Percentiles rank a stretch among this genome's conserved stretches.
These are phyloP conservation scores for Merluccius polli DNA, from an alignment of 2,797 vertebrate genomes.

Conservation along the genomic window DNA sequence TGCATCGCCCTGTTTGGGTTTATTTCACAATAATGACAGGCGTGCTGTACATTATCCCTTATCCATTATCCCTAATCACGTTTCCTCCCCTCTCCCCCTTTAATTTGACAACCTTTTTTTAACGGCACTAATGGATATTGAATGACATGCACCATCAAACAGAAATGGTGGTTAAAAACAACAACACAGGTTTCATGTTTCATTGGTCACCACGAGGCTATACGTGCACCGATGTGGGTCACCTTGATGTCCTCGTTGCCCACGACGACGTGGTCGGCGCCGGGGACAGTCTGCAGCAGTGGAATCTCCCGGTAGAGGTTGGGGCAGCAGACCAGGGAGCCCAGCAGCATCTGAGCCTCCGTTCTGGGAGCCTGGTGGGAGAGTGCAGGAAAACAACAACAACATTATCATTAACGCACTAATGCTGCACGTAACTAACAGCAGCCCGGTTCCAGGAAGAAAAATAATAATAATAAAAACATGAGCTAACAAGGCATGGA, in stretches of 20 bases:
- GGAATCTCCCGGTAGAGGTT: slow-evolving; percentile 88
- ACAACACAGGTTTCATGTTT: not conserved
- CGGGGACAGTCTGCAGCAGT: slow-evolving; percentile 67
- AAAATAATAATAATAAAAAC: too few species aligned
- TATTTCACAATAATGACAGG: too few species aligned
- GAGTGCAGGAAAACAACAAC: not conserved
- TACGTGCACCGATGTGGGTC: slow-evolving; percentile 11
- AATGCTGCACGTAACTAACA: slow-evolving; percentile 25
- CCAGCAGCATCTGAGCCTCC: slow-evolving; percentile 92
- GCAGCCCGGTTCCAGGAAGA: slow-evolving; percentile 36
- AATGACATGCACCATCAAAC: not conserved
- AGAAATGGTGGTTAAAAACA: not conserved
- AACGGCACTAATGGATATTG: not conserved
- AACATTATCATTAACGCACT: slow-evolving; percentile 20
- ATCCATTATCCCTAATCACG: too few species aligned
- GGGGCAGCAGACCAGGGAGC: slow-evolving; percentile 94
- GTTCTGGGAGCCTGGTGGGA: slow-evolving; percentile 81
- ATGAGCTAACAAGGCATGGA: not conserved
- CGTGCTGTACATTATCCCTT: too few species aligned
- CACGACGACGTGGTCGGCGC: slow-evolving; percentile 67
- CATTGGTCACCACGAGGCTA: too few species aligned
- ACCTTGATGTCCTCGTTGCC: slow-evolving; percentile 87
- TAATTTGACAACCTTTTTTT: too few species aligned
- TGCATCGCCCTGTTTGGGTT: too few species aligned
- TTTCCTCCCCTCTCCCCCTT: too few species aligned